Conservation (phyloP, 2,113 vertebrate species). For the Pionites leucogaster region DNA sequence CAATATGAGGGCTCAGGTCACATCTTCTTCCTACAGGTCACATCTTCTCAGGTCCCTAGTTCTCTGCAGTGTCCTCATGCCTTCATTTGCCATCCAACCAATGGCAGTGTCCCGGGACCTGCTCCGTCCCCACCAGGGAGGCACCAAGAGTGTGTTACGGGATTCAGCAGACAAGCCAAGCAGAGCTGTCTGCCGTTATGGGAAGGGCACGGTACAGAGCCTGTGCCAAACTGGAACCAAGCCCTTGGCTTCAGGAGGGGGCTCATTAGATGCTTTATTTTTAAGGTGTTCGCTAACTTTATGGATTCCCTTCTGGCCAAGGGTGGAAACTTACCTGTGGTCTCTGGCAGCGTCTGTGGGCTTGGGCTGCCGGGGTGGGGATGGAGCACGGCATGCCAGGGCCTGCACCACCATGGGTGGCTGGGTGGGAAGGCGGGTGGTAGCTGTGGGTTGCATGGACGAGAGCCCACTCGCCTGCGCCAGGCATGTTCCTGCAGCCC, state of each 20-base stretch:
- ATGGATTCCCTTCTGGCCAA: neutral
- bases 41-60: too few species aligned
- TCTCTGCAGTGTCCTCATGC: neutral
- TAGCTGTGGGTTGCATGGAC: neutral
- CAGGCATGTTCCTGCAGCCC: slow-evolving; percentile 32
- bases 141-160: fast-evolving
- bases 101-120: fast-evolving
- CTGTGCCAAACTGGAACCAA: neutral
- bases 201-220: fast-evolving
- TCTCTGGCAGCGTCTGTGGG: neutral
- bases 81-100: fast-evolving
- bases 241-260: neutral
- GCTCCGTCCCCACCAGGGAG: fast-evolving
- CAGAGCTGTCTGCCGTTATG: fast-evolving
- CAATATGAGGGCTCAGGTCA: neutral
- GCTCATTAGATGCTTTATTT: neutral
- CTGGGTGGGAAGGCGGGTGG: neutral
- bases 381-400: neutral
- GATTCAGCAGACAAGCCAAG: neutral
- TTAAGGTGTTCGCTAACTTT: neutral
- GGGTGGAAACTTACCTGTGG: neutral
- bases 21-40: neutral
- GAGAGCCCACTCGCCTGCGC: neutral
- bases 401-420: neutral
- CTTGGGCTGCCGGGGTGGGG: neutral